Percentiles rank a stretch among this genome's conserved stretches.
phyloP scores from a whole-genome alignment of 1,140 invertebrate genomes.

The Drosophila seguyi region DNA sequence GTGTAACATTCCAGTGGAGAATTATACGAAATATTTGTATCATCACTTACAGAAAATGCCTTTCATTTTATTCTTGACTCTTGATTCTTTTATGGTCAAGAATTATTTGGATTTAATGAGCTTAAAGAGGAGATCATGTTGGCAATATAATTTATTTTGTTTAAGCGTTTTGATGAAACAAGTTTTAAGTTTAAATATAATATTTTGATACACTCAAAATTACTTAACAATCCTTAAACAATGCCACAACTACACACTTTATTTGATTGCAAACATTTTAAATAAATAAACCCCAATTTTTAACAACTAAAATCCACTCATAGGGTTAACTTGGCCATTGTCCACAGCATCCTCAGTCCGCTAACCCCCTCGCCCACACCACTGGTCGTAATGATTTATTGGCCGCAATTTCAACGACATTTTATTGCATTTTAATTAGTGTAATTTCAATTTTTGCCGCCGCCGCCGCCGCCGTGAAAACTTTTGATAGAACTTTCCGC shows the following conservation, averaged over 20 bases:
- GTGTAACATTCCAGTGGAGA: conserved; percentile 30
- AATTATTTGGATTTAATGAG: conserved; percentile 5
- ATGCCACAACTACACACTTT: accelerated
- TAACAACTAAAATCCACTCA: too few species aligned
- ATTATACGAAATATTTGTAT: conserved; percentile 27
- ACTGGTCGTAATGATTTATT: conserved; percentile 74
- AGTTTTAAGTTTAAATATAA: too few species aligned
- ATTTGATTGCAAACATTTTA: not conserved
- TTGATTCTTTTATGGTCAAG: not conserved
- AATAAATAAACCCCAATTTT: not conserved
- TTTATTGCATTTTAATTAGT: conserved; percentile 84
- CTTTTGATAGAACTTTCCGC: conserved; percentile 34
- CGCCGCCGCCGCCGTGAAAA: conserved; percentile 19
- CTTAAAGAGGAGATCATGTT: not conserved
- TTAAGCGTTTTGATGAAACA: too few species aligned
- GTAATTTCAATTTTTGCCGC: conserved; percentile 77
- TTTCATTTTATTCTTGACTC: conserved; percentile 1
- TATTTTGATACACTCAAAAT: too few species aligned
- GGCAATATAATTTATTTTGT: not conserved
- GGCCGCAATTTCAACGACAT: conserved; percentile 72
- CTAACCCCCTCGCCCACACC: conserved; percentile 14
- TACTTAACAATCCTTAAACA: not conserved
- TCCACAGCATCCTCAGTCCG: conserved; percentile 2
- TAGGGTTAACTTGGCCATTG: conserved; percentile 32
- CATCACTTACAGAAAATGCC: conserved; percentile 16